Percentiles rank a stretch among this genome's conserved stretches.
phyloP scores from a whole-genome alignment of 2,113 vertebrate genomes.

The Athene cunicularia region DNA sequence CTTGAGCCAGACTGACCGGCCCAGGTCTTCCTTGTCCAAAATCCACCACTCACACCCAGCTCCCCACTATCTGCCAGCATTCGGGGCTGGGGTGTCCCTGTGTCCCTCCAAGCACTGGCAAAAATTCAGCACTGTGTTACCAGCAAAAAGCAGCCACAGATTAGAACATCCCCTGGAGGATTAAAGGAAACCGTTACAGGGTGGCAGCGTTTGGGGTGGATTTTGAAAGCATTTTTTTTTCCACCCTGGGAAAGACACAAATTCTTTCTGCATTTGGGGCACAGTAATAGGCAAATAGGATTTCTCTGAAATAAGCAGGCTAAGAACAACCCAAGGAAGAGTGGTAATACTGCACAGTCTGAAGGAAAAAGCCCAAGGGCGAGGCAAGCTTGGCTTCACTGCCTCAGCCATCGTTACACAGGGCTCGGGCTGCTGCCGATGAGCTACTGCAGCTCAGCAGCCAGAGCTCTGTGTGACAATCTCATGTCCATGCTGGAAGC shows the following conservation, averaged over 20 bases:
- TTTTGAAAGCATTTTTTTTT: not conserved
- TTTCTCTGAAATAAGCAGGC: not conserved
- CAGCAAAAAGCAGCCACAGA: not conserved
- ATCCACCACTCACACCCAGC: not conserved
- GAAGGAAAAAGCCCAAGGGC: not conserved
- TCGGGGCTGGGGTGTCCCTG: not conserved
- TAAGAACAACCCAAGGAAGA: not conserved
- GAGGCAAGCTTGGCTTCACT: not conserved
- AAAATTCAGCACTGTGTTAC: not conserved
- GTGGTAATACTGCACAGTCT: not conserved
- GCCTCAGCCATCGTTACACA: not conserved
- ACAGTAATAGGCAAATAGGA: not conserved
- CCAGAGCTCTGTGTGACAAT: rapidly evolving
- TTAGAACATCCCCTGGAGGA: not conserved
- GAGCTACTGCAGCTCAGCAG: not conserved
- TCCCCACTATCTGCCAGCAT: not conserved
- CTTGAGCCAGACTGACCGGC: not conserved
- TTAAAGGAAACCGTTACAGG: not conserved
- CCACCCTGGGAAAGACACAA: not conserved
- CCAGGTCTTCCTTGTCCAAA: not conserved
- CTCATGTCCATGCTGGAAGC: not conserved
- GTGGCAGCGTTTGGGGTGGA: not conserved
- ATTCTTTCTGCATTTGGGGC: not conserved
- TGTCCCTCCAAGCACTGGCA: not conserved
- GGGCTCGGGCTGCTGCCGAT: not conserved